Evolutionary conservation across 1,140 invertebrate species (phyloP).

Genomic region (Parapsyche elsis): DNA sequence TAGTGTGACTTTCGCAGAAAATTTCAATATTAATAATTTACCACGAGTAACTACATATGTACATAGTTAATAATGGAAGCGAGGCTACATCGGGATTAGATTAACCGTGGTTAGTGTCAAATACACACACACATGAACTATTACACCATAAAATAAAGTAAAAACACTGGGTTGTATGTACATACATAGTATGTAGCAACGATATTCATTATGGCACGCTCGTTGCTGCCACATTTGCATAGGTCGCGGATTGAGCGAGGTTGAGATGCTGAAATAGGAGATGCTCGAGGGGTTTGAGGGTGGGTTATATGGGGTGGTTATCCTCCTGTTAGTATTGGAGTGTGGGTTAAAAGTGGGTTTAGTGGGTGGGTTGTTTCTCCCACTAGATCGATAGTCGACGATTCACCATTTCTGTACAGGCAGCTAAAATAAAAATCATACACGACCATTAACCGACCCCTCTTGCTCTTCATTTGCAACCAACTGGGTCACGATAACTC

Average conservation of each 20-base stretch:
- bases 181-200: conserved; percentile 27
- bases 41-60: too few relatives aligned
- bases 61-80: too few relatives aligned
- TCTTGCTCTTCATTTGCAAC: neutral
- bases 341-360: neutral
- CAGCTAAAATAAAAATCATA: conserved; percentile 40
- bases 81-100: too few relatives aligned
- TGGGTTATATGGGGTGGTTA: neutral
- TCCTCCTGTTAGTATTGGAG: too few relatives aligned
- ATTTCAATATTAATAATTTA: too few relatives aligned
- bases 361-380: neutral
- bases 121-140: neutral
- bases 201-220: conserved; percentile 28
- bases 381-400: conserved; percentile 38
- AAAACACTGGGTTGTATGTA: neutral
- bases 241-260: conserved; percentile 44
- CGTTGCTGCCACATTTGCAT: conserved; percentile 37
- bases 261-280: conserved; percentile 21
- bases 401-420: conserved; percentile 8
- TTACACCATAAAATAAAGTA: neutral
- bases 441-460: conserved; percentile 15
- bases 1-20: too few relatives aligned
- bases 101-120: neutral
- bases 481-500: neutral
- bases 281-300: neutral